phyloP scores from a whole-genome alignment of 1,140 invertebrate genomes.

The Meloidogyne chitwoodi region DNA sequence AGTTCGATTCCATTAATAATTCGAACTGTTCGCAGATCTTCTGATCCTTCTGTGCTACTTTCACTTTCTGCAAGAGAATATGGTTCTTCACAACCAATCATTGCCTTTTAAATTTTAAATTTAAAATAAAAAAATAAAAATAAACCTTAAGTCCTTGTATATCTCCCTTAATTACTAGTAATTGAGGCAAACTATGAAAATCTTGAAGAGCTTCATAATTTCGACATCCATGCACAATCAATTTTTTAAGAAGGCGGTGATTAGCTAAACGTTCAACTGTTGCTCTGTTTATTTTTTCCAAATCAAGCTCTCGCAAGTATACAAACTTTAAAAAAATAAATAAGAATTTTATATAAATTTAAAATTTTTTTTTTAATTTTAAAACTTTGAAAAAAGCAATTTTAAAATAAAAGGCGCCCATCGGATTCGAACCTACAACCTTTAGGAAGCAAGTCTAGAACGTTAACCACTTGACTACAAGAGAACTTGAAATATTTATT shows the following conservation, averaged over 20 bases:
- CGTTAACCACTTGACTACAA: too few species aligned
- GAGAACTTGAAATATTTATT: too few species aligned
- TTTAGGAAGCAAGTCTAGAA: too few species aligned
- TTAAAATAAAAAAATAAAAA: not conserved
- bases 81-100: slow-evolving; percentile 16
- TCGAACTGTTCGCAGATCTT: not conserved
- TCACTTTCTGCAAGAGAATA: not conserved
- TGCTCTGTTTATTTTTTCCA: slow-evolving; percentile 57
- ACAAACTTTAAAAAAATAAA: slow-evolving; percentile 50
- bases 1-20: not conserved
- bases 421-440: too few species aligned
- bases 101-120: slow-evolving; percentile 21
- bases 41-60: not conserved
- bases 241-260: slow-evolving; percentile 51
- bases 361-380: not conserved
- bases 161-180: slow-evolving; percentile 51
- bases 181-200: slow-evolving; percentile 54
- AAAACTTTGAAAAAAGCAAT: not conserved
- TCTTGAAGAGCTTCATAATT: slow-evolving; percentile 58
- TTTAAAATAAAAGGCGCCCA: not conserved
- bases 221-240: slow-evolving; percentile 57
- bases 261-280: slow-evolving; percentile 54
- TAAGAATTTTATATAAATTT: not conserved
- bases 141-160: slow-evolving; percentile 50
- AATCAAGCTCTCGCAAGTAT: slow-evolving; percentile 56